Base-by-base conservation (phyloP, 2,888 invertebrate genomes). In the Callyntrura guangdongensis region DNA sequence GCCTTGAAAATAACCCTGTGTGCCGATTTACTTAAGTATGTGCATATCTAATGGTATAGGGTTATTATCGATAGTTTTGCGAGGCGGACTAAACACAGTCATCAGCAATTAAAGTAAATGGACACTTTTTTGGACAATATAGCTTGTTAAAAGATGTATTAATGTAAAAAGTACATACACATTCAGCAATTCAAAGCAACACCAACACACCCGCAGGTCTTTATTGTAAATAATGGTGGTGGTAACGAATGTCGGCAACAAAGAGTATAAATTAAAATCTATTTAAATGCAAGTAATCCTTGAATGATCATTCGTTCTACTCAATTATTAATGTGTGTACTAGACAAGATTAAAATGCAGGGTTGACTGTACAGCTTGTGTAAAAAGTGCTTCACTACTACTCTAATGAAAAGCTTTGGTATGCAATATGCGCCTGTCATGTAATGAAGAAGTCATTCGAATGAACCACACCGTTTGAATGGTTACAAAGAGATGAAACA, bases 221-320 rank as follows among this genome's bases (percentile, higher is more conserved):
- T 53, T 25, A 53, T 77, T 77, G 53, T 49, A 25, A 77, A 77
- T 77, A 12, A 77, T 56, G 25, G 25, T 56, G 25, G n/a, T 36
- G 64, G 2, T 36, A 27, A 74, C 74, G 47, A 74, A 25, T 25
- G 27, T 49, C 27, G n/a, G 77, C 25, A 45, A 9, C 11, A 77
- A 74, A 22, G 49, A 22, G n/a, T 45, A 53, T 25, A 53, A 5
- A 56, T 77, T 77, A 27, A 25, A 53, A 25, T 77, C 53, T 77
- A 77, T 77, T 77, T 77, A 49, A 22, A 20, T 69, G 17, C 17
- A 45, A 69, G 64, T 49, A 49, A 74, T 74, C 74, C 74, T 74
- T 74, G 74, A 9, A 74, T 69, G 36, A 8, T 45, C 17, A 45
- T 74, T 74, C 49, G 74, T 49, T 49, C 74, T 49, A 22, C 74